These are phyloP conservation scores for Eutrigla gurnardus DNA, from an alignment of 2,797 vertebrate species.

Conservation along the genomic window DNA sequence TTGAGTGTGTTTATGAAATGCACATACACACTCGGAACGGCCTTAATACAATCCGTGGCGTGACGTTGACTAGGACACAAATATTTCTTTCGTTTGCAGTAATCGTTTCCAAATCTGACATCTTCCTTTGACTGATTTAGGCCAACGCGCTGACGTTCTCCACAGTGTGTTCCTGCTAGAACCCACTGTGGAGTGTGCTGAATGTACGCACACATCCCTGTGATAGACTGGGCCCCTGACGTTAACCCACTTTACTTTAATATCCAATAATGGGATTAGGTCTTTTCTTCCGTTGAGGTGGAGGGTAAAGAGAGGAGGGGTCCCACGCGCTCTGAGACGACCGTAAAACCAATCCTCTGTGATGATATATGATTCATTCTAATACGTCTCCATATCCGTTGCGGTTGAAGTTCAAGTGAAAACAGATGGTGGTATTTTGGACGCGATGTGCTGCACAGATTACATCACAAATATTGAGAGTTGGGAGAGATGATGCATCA, in stretches of 20 bases:
- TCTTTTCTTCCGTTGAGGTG: constrained; percentile 49
- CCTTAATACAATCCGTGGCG: neutral
- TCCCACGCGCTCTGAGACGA: neutral
- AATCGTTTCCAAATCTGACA: constrained; percentile 40
- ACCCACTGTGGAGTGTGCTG: constrained; percentile 9
- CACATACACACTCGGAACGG: neutral
- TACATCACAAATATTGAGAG: constrained; percentile 38
- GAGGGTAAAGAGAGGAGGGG: constrained; percentile 12
- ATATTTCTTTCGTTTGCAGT: constrained; percentile 2
- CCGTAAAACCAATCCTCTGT: constrained; percentile 22
- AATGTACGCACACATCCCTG: constrained; percentile 12
- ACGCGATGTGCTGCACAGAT: constrained; percentile 26
- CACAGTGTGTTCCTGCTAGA: constrained; percentile 2
- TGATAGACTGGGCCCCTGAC: constrained; percentile 34
- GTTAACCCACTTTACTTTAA: constrained; percentile 55
- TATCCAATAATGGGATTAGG: constrained; percentile 59
- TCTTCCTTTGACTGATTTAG: constrained; percentile 45
- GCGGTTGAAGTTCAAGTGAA: constrained; percentile 19
- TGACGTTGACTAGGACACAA: constrained; percentile 19
- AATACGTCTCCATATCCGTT: neutral
- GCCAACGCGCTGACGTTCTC: constrained; percentile 22
- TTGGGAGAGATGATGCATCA: constrained; percentile 40
- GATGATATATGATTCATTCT: neutral
- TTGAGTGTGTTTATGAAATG: constrained; percentile 8
- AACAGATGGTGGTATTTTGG: constrained; percentile 34